Base-by-base conservation (phyloP, 2,888 invertebrate species). In the Trachelus troglodyta region DNA sequence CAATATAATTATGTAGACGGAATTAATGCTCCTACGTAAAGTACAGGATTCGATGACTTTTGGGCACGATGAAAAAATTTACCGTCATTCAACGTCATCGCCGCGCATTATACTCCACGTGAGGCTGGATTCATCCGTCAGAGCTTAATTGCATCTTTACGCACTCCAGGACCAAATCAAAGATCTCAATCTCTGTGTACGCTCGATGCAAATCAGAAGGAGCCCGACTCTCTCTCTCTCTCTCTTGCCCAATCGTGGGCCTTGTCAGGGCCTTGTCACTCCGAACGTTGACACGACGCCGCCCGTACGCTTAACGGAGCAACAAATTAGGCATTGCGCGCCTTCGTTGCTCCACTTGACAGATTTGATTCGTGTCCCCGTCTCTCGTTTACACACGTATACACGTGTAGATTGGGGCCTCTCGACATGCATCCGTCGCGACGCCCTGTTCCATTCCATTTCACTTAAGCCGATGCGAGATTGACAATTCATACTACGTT, bases 161-260 rank as follows among this genome's bases (percentile, higher is more conserved):
- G 68, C 76, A 35, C 76, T 35, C 34, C 69, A n/a, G 30, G 34
- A 74, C 40, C 56, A 37, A 75, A 73, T 30, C 40, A 34, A 74
- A 73, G 75, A 30, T 69, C 73, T 73, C 69, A 69, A 76, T 75
- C 71, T 75, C 71, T 31, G 33, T 34, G 30, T 15, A n/a, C 74
- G 69, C 40, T 31, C 35, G 77, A 80, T 80, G 80, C 80, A 77
- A 80, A 79, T 79, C 75, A 68, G 35, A 34, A 56, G 56, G 6
- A 56, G 56, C 56, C 0, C 4, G 6, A 9, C 33, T 33, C 33
- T 33, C 33, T 33, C 31, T 31, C 31, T 31, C 4, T 15, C 56
- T 23, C 12, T 23, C 12, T 71, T 71, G 71, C 71, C 71, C 71
- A 71, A 71, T 71, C 71, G 33, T 34, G 33, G 23, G 15, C 71